Percentiles rank a stretch among this genome's conserved stretches.
These are phyloP conservation scores for Drosophila bocqueti DNA, from an alignment of 1,140 invertebrate genomes.

Conservation along the genomic window DNA sequence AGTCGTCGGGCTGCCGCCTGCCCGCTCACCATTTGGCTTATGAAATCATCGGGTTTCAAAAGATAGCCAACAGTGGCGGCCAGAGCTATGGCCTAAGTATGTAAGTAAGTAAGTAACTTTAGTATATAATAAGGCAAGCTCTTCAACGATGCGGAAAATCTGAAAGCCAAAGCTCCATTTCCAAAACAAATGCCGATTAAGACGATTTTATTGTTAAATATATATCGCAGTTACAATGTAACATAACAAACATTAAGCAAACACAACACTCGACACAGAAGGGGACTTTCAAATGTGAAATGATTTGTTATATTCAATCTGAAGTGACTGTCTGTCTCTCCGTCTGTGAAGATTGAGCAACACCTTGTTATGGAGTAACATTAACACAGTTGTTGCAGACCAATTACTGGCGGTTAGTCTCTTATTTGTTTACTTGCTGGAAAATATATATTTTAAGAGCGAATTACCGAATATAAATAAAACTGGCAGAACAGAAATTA, in stretches of 20 bases:
- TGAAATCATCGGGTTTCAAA: constrained; percentile 75
- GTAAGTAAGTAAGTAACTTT: constrained; percentile 12
- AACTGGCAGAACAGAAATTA: neutral
- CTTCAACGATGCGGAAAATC: constrained; percentile 70
- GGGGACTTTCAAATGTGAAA: constrained; percentile 37
- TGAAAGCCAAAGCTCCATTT: constrained; percentile 56
- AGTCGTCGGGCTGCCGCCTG: constrained; percentile 30
- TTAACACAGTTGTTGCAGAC: constrained; percentile 13
- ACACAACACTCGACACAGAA: constrained; percentile 11
- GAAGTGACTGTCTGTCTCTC: constrained; percentile 22
- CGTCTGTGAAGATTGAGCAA: constrained; percentile 22
- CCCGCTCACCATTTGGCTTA: constrained; percentile 32
- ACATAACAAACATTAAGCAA: constrained; percentile 11
- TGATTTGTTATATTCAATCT: constrained; percentile 39
- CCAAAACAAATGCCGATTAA: constrained; percentile 20
- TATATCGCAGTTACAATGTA: constrained; percentile 9
- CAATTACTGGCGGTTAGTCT: constrained; percentile 18
- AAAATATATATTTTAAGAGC: constrained; percentile 14
- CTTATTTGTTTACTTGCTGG: constrained; percentile 13
- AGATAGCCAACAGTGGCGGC: constrained; percentile 57
- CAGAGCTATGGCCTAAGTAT: constrained; percentile 1
- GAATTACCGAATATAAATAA: neutral
- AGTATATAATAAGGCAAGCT: constrained; percentile 36
- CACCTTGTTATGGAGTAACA: constrained; percentile 33
- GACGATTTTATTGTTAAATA: constrained; percentile 27